These are phyloP conservation scores for Acrobasis repandana DNA, from an alignment of 2,888 invertebrate genomes.

Conservation along the genomic window DNA sequence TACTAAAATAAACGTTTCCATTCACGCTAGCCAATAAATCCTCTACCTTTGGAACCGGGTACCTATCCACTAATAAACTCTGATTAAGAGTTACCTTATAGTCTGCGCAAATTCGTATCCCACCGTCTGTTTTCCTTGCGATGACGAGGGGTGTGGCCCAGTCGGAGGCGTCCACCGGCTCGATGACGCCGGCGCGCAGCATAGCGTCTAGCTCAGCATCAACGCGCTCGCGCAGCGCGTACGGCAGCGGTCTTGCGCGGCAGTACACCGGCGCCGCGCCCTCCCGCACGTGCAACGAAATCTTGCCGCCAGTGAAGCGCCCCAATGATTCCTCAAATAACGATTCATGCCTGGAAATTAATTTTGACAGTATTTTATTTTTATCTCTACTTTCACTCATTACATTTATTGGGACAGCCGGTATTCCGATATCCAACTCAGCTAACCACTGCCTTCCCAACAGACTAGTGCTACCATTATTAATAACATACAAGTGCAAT, in stretches of 20 bases:
- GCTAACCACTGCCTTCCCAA: slow-evolving; percentile 1
- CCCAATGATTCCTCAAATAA: slow-evolving; percentile 1
- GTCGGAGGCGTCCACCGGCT: not conserved
- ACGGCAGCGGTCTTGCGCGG: not conserved
- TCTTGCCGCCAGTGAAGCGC: not conserved
- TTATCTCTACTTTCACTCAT: not conserved
- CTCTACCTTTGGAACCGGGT: slow-evolving; percentile 6
- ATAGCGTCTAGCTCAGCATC: not conserved
- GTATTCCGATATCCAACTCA: not conserved
- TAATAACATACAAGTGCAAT: not conserved
- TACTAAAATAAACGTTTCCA: slow-evolving; percentile 8
- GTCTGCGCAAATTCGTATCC: slow-evolving; percentile 16
- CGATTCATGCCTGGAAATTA: slow-evolving; percentile 10
- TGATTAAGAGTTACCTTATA: slow-evolving; percentile 13
- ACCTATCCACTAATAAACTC: not conserved
- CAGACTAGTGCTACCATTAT: not conserved
- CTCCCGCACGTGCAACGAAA: not conserved
- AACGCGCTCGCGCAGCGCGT: not conserved
- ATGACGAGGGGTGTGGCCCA: too few species aligned
- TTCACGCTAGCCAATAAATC: slow-evolving; percentile 8
- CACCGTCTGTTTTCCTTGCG: slow-evolving; percentile 2
- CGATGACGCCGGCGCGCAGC: too few species aligned
- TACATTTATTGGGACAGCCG: not conserved
- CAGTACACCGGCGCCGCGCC: slow-evolving; percentile 4
- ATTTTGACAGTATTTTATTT: not conserved